A percentile compares a stretch with the other conserved stretches of the same genome.
Conservation (phyloP, 2,797 vertebrate species). For the Coregonus ussuriensis region DNA sequence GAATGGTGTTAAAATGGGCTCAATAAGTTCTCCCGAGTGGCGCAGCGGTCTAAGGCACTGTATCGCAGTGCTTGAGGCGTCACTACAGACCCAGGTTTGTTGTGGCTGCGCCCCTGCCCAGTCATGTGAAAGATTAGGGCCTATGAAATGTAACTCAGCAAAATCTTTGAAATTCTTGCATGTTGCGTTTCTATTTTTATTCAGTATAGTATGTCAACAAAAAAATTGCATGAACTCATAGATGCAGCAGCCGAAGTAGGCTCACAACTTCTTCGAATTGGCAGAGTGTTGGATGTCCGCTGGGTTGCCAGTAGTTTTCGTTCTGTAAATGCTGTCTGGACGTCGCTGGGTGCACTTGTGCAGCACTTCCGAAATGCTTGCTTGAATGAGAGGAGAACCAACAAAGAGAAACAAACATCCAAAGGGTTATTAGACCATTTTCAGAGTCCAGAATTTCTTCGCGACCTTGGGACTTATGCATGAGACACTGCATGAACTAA, state of each 20-base stretch:
- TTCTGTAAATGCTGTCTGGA: constrained; percentile 25
- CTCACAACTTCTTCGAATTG: constrained; percentile 5
- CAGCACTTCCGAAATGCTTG: constrained; percentile 9
- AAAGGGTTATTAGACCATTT: constrained; percentile 20
- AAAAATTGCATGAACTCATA: neutral
- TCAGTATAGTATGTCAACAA: constrained; percentile 5
- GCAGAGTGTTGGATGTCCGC: constrained; percentile 9
- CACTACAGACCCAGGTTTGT: too few relatives aligned
- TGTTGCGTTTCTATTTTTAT: too few relatives aligned
- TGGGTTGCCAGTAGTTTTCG: constrained; percentile 28
- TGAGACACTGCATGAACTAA: constrained; percentile 20
- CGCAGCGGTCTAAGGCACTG: too few relatives aligned
- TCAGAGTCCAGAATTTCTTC: constrained; percentile 23
- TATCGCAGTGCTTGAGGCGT: too few relatives aligned
- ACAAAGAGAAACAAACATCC: constrained; percentile 12
- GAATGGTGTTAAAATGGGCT: too few relatives aligned
- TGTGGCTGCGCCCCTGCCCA: too few relatives aligned
- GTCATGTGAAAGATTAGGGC: too few relatives aligned
- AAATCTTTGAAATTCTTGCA: too few relatives aligned
- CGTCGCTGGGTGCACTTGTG: constrained; percentile 21
- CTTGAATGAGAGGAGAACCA: constrained; percentile 11
- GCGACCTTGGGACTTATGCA: constrained; percentile 27
- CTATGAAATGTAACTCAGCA: too few relatives aligned
- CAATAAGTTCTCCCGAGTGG: too few relatives aligned
- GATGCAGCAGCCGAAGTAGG: neutral